These are phyloP conservation scores for Hydrolagus affinis DNA, from an alignment of 2,113 vertebrate genomes.

Conservation along the genomic window DNA sequence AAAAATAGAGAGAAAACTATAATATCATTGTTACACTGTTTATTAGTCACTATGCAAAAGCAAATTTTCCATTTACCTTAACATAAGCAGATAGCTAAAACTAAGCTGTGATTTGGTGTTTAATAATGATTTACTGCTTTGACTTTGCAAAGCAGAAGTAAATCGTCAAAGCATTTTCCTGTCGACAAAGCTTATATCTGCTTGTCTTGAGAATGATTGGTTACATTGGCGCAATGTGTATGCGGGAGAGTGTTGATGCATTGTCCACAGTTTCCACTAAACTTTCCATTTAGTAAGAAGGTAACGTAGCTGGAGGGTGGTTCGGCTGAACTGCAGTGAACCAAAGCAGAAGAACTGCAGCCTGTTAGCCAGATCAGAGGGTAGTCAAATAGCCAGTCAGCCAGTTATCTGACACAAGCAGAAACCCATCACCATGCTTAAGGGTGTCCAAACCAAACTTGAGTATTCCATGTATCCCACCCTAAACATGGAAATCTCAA, in stretches of 20 bases:
- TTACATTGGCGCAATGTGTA: not conserved
- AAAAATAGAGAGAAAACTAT: not conserved
- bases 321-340: not conserved
- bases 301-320: not conserved
- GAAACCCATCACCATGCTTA: too few relatives aligned
- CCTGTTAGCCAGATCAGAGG: too few relatives aligned
- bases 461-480: too few relatives aligned
- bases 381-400: too few relatives aligned
- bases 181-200: not conserved
- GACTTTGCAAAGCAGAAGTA: not conserved
- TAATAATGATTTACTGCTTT: not conserved
- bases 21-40: not conserved
- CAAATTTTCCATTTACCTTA: not conserved
- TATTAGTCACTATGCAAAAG: not conserved
- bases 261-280: not conserved
- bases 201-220: slow-evolving; percentile 11
- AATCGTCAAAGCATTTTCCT: not conserved
- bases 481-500: too few relatives aligned
- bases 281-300: not conserved
- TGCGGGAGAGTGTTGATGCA: not conserved
- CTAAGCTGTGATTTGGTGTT: not conserved
- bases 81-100: not conserved
- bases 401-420: too few relatives aligned
- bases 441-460: too few relatives aligned
- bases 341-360: not conserved